Evolutionary conservation across 2,113 vertebrate species (phyloP).

Genomic region (Chauna torquata): DNA sequence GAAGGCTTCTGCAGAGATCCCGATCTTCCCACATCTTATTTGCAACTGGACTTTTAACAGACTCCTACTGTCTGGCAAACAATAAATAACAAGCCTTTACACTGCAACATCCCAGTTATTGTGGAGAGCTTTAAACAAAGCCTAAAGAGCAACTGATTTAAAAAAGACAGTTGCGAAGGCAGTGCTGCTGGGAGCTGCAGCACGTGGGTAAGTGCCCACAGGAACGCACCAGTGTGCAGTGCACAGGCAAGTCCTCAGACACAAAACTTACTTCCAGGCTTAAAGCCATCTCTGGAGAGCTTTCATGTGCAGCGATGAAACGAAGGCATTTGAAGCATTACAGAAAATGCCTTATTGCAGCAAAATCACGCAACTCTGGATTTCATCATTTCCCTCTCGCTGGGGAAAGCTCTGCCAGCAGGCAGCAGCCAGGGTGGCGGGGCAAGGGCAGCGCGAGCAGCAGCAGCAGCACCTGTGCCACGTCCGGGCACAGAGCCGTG

Average conservation of each 20-base stretch:
- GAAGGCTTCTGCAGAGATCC: neutral
- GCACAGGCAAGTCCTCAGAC: neutral
- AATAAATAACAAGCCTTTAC: neutral
- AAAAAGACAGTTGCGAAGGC: neutral
- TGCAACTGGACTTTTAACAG: neutral
- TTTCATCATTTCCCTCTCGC: accelerated
- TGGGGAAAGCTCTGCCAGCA: neutral
- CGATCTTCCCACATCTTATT: neutral
- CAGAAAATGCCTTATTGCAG: neutral
- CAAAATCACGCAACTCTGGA: accelerated
- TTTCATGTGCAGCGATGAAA: too few species aligned
- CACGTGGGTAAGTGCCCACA: neutral
- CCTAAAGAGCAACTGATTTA: neutral
- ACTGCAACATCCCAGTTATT: neutral
- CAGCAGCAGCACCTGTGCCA: neutral
- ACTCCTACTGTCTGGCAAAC: neutral
- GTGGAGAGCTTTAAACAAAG: neutral
- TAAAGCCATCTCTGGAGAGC: neutral
- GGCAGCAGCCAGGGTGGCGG: accelerated
- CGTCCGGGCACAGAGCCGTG: accelerated
- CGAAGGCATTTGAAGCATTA: neutral
- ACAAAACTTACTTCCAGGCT: neutral
- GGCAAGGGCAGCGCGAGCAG: neutral
- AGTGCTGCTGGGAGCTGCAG: neutral
- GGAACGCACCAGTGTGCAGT: accelerated